Evolutionary conservation across 1,140 invertebrate genomes (phyloP).

Genomic region (Trichonephila clavipes): DNA sequence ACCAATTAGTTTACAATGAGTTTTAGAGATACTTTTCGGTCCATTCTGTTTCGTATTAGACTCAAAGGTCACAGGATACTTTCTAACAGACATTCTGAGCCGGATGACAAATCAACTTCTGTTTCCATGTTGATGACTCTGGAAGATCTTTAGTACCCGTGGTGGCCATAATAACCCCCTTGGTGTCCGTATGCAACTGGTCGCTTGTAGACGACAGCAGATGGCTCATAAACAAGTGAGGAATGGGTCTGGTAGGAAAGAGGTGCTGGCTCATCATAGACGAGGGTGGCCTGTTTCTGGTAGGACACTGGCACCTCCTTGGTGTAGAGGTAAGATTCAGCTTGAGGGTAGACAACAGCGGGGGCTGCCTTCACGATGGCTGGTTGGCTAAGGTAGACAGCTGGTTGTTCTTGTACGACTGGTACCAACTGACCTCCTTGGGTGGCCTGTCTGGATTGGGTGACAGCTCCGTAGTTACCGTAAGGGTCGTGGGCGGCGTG

Average conservation of each 20-base stretch:
- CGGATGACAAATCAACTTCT: neutral
- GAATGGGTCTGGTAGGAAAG: constrained; percentile 25
- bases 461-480: constrained; percentile 74
- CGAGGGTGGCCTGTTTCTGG: constrained; percentile 36
- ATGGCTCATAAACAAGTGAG: constrained; percentile 41
- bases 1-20: too few species aligned
- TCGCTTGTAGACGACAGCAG: constrained; percentile 52
- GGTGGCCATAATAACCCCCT: constrained; percentile 16
- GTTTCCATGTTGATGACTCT: neutral
- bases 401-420: constrained; percentile 30
- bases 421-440: constrained; percentile 80
- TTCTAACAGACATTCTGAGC: neutral
- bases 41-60: too few species aligned
- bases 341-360: constrained; percentile 17
- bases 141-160: constrained; percentile 50
- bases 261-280: constrained; percentile 49
- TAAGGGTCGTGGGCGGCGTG: constrained; percentile 69
- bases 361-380: neutral
- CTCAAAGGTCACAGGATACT: too few species aligned
- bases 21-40: too few species aligned
- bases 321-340: constrained; percentile 11
- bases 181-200: constrained; percentile 48
- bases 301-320: constrained; percentile 10
- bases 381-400: constrained; percentile 23
- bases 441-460: constrained; percentile 57